Conservation (phyloP, 1,140 invertebrate species). For the Chlorops oryzae region DNA sequence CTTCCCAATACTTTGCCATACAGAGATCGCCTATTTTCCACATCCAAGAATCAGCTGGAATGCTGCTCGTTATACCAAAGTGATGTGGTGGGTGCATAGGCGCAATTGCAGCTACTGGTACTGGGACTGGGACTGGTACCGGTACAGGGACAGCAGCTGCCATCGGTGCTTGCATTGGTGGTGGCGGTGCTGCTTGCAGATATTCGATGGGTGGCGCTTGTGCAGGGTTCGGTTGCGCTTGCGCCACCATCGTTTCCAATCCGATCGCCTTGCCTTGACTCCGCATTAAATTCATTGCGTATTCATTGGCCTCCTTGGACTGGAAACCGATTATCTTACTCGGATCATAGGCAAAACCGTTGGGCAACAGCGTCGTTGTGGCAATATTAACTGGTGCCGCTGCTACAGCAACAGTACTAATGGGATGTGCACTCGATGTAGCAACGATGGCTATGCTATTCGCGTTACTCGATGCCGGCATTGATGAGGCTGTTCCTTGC, state of each 20-base stretch:
- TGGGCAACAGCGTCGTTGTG: constrained; percentile 37
- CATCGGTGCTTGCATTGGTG: constrained; percentile 4
- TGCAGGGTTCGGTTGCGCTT: constrained; percentile 1
- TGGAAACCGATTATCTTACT: constrained; percentile 56
- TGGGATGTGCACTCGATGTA: constrained; percentile 31
- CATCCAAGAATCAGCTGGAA: constrained; percentile 46
- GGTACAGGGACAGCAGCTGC: not conserved
- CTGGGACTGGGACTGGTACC: constrained; percentile 4
- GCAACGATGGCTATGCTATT: constrained; percentile 15
- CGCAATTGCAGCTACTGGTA: constrained; percentile 1
- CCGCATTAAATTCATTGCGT: constrained; percentile 51
- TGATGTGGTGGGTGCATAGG: constrained; percentile 5
- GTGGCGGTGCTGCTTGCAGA: not conserved
- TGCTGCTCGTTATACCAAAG: constrained; percentile 22
- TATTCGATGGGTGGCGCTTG: not conserved
- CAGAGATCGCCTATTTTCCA: constrained; percentile 77
- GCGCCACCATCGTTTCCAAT: not conserved
- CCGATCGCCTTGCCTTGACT: constrained; percentile 28
- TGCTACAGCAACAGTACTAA: too few relatives aligned
- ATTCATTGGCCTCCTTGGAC: constrained; percentile 56
- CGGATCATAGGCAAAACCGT: constrained; percentile 51
- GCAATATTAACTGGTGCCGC: constrained; percentile 16
- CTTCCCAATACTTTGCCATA: constrained; percentile 88
- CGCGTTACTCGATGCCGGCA: not conserved
- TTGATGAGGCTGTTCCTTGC: constrained; percentile 3